phyloP scores from a whole-genome alignment of 2,888 invertebrate species.

The Nemurella pictetii region DNA sequence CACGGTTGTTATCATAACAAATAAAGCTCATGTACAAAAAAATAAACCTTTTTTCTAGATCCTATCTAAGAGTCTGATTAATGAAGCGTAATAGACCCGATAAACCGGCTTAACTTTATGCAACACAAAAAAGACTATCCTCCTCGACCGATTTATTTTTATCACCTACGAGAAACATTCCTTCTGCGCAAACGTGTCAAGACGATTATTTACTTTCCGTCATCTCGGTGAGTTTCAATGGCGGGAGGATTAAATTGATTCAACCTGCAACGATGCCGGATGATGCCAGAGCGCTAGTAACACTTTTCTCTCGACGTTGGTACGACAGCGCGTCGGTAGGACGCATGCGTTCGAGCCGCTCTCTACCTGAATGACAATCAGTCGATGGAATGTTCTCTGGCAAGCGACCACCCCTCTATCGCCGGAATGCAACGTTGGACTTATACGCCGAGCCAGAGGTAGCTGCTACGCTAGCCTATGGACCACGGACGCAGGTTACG shows the following conservation, averaged over 20 bases:
- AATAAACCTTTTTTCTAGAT: background rate
- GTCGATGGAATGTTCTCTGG: conserved; percentile 33
- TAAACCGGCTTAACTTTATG: background rate
- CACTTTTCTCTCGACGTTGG: conserved; percentile 16
- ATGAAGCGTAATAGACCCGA: background rate
- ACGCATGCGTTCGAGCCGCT: conserved; percentile 18
- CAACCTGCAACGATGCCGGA: background rate
- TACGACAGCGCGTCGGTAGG: background rate
- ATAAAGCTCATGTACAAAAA: background rate
- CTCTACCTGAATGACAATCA: conserved; percentile 36
- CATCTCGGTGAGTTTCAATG: background rate
- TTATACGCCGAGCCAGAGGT: conserved; percentile 13
- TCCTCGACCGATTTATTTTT: background rate
- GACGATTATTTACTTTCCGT: background rate
- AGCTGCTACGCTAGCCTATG: background rate
- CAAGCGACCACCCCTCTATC: conserved; percentile 37
- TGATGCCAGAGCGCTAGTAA: background rate
- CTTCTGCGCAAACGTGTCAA: background rate
- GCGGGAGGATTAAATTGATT: conserved; percentile 21
- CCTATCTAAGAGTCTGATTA: background rate
- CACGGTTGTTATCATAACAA: background rate
- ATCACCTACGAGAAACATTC: background rate
- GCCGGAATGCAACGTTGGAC: conserved; percentile 43
- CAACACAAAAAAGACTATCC: background rate
- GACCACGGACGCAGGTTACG: conserved; percentile 4